These are phyloP conservation scores for Petrocephalus zakoni DNA, from an alignment of 2,113 vertebrate genomes.

Conservation along the genomic window DNA sequence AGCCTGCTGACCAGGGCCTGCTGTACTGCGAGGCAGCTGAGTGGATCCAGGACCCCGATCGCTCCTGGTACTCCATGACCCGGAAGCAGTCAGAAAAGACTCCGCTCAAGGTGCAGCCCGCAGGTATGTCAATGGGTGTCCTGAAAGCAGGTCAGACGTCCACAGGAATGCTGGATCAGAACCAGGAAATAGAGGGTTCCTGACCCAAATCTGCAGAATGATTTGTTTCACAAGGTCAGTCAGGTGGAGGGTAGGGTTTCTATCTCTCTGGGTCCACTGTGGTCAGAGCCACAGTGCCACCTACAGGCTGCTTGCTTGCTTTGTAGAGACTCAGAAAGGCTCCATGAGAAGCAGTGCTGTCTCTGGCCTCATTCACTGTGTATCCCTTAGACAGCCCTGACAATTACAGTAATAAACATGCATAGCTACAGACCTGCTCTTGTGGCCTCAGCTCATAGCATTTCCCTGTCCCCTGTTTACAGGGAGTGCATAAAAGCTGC, in stretches of 20 bases:
- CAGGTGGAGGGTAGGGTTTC: not conserved
- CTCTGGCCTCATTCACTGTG: not conserved
- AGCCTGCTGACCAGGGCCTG: slow-evolving; percentile 84
- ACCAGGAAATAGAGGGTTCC: not conserved
- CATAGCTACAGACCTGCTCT: not conserved
- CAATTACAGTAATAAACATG: not conserved
- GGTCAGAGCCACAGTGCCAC: not conserved
- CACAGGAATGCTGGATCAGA: not conserved
- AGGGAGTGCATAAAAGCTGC: not conserved
- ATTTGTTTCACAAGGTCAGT: not conserved
- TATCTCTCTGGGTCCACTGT: not conserved
- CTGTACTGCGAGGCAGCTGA: slow-evolving; percentile 89
- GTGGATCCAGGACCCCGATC: slow-evolving; percentile 92
- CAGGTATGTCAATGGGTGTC: slow-evolving; percentile 62
- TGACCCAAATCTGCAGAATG: not conserved
- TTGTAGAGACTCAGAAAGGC: not conserved
- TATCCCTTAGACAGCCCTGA: not conserved
- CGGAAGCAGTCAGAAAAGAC: slow-evolving; percentile 83
- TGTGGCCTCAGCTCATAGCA: not conserved
- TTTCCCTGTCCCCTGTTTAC: not conserved
- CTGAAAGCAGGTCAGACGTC: not conserved
- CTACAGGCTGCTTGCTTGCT: not conserved
- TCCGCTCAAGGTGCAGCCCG: slow-evolving; percentile 80
- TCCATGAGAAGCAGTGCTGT: not conserved
- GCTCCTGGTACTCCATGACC: slow-evolving; percentile 90